Evolutionary conservation across 2,113 vertebrate genomes (phyloP).

Genomic region (Mustelus asterias): DNA sequence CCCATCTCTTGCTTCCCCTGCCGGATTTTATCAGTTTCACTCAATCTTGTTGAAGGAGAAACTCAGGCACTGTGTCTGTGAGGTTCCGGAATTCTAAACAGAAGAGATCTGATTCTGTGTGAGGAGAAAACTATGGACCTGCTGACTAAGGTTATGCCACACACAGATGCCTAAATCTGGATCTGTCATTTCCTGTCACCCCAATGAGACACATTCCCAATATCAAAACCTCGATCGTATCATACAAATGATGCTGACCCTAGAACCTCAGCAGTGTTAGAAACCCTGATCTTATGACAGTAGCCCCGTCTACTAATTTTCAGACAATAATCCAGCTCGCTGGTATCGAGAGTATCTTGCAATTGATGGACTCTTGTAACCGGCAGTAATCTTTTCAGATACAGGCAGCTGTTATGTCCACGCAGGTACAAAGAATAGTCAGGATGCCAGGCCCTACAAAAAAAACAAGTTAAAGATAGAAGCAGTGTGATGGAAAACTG

Average conservation of each 20-base stretch:
- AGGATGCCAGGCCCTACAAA: not conserved
- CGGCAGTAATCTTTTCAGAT: not conserved
- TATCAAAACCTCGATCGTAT: not conserved
- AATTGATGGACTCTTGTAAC: not conserved
- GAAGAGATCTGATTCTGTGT: not conserved
- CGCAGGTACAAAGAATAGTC: not conserved
- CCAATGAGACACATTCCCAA: not conserved
- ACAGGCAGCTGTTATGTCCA: not conserved
- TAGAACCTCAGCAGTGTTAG: not conserved
- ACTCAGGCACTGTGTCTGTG: not conserved
- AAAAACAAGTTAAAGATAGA: not conserved
- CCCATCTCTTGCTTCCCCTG: no score
- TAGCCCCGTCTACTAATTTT: no score
- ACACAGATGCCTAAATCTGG: not conserved
- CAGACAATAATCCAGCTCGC: not conserved
- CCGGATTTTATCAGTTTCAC: not conserved
- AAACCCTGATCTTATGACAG: not conserved
- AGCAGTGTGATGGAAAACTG: not conserved
- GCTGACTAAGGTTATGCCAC: not conserved
- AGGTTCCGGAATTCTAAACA: no score
- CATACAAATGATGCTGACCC: not conserved
- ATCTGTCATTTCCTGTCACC: not conserved
- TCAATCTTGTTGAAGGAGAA: not conserved
- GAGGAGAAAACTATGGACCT: not conserved
- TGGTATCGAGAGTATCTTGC: not conserved